phyloP scores from a whole-genome alignment of 2,113 vertebrate species.

The Empidonax traillii region DNA sequence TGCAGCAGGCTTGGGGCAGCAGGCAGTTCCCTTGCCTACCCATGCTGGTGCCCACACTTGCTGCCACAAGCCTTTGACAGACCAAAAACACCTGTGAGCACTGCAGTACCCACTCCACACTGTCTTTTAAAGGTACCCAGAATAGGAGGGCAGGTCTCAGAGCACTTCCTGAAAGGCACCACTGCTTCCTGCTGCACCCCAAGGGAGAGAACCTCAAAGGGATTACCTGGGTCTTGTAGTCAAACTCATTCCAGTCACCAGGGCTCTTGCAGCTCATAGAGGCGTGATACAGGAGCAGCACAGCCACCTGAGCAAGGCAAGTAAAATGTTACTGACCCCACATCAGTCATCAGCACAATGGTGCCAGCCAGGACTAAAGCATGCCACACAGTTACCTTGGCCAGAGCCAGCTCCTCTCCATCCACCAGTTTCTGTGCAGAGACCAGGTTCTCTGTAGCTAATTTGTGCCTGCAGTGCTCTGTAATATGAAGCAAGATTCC shows the following conservation, averaged over 20 bases:
- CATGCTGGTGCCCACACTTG: neutral
- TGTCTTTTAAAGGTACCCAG: neutral
- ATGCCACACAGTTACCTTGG: constrained; percentile 76
- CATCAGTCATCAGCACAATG: rapidly evolving
- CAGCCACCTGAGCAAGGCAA: constrained; percentile 59
- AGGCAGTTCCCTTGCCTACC: neutral
- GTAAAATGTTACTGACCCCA: neutral
- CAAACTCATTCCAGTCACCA: constrained; percentile 74
- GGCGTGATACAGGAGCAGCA: constrained; percentile 84
- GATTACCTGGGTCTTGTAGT: constrained; percentile 84
- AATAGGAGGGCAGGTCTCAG: rapidly evolving
- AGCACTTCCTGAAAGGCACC: neutral
- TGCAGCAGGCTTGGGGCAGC: rapidly evolving
- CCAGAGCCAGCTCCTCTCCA: constrained; percentile 80
- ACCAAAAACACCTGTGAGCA: neutral
- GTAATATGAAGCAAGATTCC: neutral
- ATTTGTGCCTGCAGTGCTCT: constrained; percentile 81
- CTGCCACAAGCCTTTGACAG: neutral
- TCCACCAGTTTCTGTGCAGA: constrained; percentile 74
- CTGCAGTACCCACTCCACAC: neutral
- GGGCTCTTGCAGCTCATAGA: constrained; percentile 78
- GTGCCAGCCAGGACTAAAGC: rapidly evolving
- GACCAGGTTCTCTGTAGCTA: constrained; percentile 65
- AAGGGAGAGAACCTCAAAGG: neutral
- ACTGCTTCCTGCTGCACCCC: neutral